Percentiles rank a stretch among this genome's conserved stretches.
Evolutionary conservation across 2,113 vertebrate genomes (phyloP).

Genomic region (Corapipo altera): DNA sequence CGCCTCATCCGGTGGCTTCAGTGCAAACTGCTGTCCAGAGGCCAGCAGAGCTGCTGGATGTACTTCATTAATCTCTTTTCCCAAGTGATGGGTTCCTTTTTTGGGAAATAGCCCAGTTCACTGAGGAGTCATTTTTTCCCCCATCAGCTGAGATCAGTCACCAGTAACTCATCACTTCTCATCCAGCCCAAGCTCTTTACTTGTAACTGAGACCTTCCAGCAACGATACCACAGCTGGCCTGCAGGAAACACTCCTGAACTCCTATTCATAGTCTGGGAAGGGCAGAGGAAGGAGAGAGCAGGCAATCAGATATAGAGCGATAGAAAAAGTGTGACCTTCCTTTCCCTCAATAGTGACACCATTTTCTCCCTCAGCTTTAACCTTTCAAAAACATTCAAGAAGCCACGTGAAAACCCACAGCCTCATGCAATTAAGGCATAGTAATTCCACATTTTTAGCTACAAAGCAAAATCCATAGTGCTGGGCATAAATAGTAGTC

Average conservation of each 20-base stretch:
- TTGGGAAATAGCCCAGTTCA: not conserved
- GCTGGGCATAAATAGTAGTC: not conserved
- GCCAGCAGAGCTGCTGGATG: not conserved
- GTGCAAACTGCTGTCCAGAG: not conserved
- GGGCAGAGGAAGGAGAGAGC: slow-evolving; percentile 17
- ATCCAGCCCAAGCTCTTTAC: not conserved
- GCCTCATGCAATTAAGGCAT: not conserved
- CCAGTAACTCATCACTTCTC: not conserved
- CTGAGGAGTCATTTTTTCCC: not conserved
- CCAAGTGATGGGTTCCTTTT: not conserved
- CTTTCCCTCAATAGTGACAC: not conserved
- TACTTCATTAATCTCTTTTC: not conserved
- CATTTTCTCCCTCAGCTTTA: slow-evolving; percentile 20
- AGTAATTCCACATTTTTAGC: not conserved
- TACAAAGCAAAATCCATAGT: not conserved
- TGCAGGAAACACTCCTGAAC: slow-evolving; percentile 46
- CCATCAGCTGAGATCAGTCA: slow-evolving; percentile 26
- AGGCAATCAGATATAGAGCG: not conserved
- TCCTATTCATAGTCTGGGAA: not conserved
- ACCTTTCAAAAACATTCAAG: not conserved
- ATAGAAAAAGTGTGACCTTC: slow-evolving; percentile 42
- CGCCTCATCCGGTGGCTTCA: not conserved
- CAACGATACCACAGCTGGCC: not conserved
- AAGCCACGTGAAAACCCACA: not conserved
- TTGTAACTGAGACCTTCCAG: not conserved